These are phyloP conservation scores for Cheilosia soror DNA, from an alignment of 2,888 invertebrate genomes.

Conservation along the genomic window DNA sequence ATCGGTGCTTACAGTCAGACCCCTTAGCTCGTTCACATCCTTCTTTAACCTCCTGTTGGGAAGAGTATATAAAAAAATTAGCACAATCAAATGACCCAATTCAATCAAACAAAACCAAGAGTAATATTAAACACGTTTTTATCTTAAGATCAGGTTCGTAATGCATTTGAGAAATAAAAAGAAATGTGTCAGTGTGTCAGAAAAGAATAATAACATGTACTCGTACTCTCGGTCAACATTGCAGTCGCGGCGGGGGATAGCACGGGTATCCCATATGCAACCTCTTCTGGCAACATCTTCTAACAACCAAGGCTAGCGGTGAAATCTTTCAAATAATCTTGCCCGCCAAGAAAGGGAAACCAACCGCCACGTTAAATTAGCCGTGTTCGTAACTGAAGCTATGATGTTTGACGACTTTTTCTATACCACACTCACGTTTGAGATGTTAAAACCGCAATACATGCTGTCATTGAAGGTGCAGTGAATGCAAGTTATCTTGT, in stretches of 20 bases:
- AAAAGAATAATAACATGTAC: slow-evolving; percentile 44
- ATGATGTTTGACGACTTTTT: slow-evolving; percentile 59
- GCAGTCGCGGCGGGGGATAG: background rate
- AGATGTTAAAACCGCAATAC: slow-evolving; percentile 61
- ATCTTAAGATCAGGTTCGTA: slow-evolving; percentile 35
- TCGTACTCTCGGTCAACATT: background rate
- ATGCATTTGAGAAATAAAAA: slow-evolving; percentile 45
- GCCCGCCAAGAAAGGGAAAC: slow-evolving; percentile 69
- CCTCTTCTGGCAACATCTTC: slow-evolving; percentile 42
- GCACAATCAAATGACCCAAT: slow-evolving; percentile 30
- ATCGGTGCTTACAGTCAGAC: slow-evolving; percentile 89
- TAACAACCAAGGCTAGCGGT: slow-evolving; percentile 50
- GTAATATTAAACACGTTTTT: slow-evolving; percentile 29
- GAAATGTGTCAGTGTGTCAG: slow-evolving; percentile 67
- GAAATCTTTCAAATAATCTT: slow-evolving; percentile 64
- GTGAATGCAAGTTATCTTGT: slow-evolving; percentile 29
- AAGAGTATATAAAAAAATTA: slow-evolving; percentile 1
- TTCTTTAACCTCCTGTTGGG: slow-evolving; percentile 84
- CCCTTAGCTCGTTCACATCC: slow-evolving; percentile 88
- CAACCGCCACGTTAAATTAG: slow-evolving; percentile 60
- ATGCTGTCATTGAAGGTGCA: slow-evolving; percentile 48
- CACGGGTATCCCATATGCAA: slow-evolving; percentile 36
- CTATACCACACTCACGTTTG: slow-evolving; percentile 33
- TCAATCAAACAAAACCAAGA: slow-evolving; percentile 30
- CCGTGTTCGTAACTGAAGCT: slow-evolving; percentile 47